These are phyloP conservation scores for Hemibagrus guttatus DNA, from an alignment of 2,797 vertebrate genomes.

Conservation along the genomic window DNA sequence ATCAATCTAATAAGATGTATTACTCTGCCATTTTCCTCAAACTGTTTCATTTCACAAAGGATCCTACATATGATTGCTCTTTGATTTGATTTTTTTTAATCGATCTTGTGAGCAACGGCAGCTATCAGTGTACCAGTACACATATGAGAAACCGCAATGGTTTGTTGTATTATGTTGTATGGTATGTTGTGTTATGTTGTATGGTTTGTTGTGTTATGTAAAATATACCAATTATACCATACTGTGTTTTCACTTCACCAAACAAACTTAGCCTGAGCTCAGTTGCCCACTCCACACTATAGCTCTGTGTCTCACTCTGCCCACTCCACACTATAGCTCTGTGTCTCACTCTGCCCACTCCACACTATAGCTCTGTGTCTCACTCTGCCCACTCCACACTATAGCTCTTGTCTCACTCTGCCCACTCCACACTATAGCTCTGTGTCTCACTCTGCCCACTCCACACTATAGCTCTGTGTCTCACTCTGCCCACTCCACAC, in stretches of 20 bases:
- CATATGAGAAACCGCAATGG: background rate
- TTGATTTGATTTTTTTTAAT: background rate
- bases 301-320: too few relatives aligned
- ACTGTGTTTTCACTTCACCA: too few relatives aligned
- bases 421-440: background rate
- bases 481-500: too few relatives aligned
- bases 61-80: background rate
- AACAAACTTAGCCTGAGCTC: too few relatives aligned
- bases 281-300: too few relatives aligned
- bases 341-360: too few relatives aligned
- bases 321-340: too few relatives aligned
- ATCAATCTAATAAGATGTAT: background rate
- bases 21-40: background rate
- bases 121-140: background rate
- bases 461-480: too few relatives aligned
- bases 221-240: background rate
- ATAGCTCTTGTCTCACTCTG: background rate
- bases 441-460: background rate
- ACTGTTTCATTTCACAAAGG: background rate
- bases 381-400: too few relatives aligned
- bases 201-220: background rate
- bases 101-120: background rate
- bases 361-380: too few relatives aligned
- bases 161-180: too few relatives aligned
- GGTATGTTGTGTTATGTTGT: too few relatives aligned